Conservation (phyloP, 2,888 invertebrate genomes). For the Bursaphelenchus okinawaensis region DNA sequence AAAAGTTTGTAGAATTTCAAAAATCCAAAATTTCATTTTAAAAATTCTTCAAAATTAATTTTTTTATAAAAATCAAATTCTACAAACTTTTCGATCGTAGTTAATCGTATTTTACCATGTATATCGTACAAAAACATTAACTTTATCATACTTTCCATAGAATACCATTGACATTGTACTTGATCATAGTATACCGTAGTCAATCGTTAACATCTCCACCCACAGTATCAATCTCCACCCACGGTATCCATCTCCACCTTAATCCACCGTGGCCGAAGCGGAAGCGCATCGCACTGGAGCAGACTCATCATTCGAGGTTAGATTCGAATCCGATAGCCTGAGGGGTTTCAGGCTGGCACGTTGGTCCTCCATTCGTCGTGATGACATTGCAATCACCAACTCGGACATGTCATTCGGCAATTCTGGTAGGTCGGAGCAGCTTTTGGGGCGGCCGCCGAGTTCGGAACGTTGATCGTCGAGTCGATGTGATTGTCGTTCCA, state of each 20-base stretch:
- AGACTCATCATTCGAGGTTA: background rate
- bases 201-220: no score
- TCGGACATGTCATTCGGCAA: conserved; percentile 41
- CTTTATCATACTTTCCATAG: no score
- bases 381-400: conserved; percentile 44
- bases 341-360: conserved; percentile 34
- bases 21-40: no score
- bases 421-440: conserved; percentile 15
- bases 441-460: conserved; percentile 32
- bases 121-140: no score
- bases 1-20: no score
- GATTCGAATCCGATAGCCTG: background rate
- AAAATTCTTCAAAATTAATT: no score
- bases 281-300: background rate
- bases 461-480: conserved; percentile 50
- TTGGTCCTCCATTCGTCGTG: conserved; percentile 44
- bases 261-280: background rate
- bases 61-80: no score
- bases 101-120: no score
- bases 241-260: background rate
- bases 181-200: no score
- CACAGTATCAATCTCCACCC: no score
- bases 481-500: conserved; percentile 43
- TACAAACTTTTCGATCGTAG: no score
- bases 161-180: no score